A percentile compares a stretch with the other conserved stretches of the same genome.
Conservation (phyloP, 2,888 invertebrate genomes). For the Pemphredon lugubris region DNA sequence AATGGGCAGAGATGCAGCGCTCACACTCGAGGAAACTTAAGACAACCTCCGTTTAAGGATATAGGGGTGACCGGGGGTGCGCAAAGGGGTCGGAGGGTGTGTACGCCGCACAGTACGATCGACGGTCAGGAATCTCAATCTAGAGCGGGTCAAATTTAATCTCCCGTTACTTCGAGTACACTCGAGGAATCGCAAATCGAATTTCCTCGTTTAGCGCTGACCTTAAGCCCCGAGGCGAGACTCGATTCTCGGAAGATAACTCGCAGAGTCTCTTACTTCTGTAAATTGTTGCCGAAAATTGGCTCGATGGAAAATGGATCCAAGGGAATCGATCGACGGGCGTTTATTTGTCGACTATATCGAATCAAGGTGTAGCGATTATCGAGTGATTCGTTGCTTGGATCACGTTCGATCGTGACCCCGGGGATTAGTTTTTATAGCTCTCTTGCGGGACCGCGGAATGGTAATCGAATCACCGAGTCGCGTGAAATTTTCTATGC, state of each 20-base stretch:
- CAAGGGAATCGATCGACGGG: background rate
- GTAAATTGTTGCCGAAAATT: constrained; percentile 23
- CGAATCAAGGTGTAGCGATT: no score
- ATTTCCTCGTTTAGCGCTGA: constrained; percentile 44
- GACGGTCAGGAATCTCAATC: constrained; percentile 29
- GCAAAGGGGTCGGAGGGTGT: no score
- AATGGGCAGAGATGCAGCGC: constrained; percentile 39
- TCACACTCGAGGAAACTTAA: constrained; percentile 4
- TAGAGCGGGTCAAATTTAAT: constrained; percentile 49
- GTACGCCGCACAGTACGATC: constrained; percentile 22
- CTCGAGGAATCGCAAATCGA: constrained; percentile 51
- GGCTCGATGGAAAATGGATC: background rate
- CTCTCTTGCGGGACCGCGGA: no score
- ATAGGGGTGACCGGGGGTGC: constrained; percentile 6
- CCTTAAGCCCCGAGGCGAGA: constrained; percentile 15
- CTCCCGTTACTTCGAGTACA: constrained; percentile 26
- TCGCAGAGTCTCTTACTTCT: constrained; percentile 1
- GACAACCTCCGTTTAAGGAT: background rate
- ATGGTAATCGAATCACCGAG: no score
- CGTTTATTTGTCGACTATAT: background rate
- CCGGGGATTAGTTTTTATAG: no score
- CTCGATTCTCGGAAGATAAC: constrained; percentile 2
- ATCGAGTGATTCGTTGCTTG: no score
- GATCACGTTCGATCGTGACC: no score
- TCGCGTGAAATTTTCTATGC: no score